Conservation (phyloP, 2,888 invertebrate genomes). For the Hipparchia sbordonii region DNA sequence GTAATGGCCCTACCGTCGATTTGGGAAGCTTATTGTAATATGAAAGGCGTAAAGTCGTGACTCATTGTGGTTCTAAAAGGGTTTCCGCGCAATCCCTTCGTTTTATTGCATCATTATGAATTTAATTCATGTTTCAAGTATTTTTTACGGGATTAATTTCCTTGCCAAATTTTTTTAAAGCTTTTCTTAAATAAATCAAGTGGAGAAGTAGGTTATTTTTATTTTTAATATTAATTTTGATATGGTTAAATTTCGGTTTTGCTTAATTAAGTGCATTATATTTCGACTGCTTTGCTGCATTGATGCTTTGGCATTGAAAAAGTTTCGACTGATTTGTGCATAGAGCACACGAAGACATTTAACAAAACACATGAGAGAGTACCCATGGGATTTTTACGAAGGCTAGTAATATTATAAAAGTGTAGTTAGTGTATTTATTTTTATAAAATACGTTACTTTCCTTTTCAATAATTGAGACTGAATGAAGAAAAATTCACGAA, state of each 20-base stretch:
- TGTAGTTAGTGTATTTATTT: no score
- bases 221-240: no score
- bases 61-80: constrained; percentile 13
- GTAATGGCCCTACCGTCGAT: constrained; percentile 1
- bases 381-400: no score
- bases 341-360: no score
- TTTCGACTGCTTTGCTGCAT: no score
- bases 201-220: background rate
- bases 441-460: background rate
- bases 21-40: constrained; percentile 18
- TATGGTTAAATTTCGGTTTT: no score
- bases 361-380: no score
- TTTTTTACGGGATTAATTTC: no score
- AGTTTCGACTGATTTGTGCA: no score
- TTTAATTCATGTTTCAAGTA: background rate
- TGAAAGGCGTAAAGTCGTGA: constrained; percentile 8
- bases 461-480: background rate
- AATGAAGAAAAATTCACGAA: background rate
- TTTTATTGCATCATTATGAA: constrained; percentile 12
- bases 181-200: background rate
- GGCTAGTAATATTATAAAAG: no score
- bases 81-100: constrained; percentile 15
- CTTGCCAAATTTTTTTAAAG: background rate
- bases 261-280: no score
- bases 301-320: no score